Evolutionary conservation across 1,140 invertebrate genomes (phyloP).

Genomic region (Agrilus planipennis): DNA sequence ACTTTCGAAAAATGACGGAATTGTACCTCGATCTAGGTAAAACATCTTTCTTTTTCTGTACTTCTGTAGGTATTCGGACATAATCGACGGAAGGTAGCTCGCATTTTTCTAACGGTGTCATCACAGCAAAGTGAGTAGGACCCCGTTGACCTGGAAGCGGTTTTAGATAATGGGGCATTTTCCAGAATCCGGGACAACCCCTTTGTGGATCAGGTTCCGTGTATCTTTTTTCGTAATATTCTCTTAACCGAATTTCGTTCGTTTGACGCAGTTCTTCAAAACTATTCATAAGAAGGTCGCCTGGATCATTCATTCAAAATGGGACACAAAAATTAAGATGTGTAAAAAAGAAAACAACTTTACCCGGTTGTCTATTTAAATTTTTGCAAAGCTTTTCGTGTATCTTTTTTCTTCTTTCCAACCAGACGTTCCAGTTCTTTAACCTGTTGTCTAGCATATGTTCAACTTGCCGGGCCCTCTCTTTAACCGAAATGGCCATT

Average conservation of each 20-base stretch:
- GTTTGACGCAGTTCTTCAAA: slow-evolving; percentile 13
- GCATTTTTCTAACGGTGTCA: slow-evolving; percentile 15
- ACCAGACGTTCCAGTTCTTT: neutral
- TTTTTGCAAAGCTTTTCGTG: neutral
- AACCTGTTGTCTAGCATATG: neutral
- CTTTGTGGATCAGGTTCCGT: slow-evolving; percentile 19
- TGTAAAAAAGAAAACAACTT: too few relatives aligned
- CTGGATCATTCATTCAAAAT: too few relatives aligned
- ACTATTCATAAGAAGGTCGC: slow-evolving; percentile 19
- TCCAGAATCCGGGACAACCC: slow-evolving; percentile 24
- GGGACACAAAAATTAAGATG: too few relatives aligned
- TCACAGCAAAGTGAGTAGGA: slow-evolving; percentile 14
- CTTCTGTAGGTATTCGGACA: slow-evolving; percentile 11
- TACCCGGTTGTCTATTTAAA: too few relatives aligned
- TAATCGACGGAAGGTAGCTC: slow-evolving; percentile 18
- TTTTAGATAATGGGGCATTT: slow-evolving; percentile 11
- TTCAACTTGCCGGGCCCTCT: neutral
- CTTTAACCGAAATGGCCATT: neutral
- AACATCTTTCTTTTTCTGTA: slow-evolving; percentile 16
- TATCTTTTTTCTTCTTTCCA: slow-evolving; percentile 2
- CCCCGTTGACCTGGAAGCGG: slow-evolving; percentile 2
- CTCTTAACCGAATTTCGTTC: slow-evolving; percentile 15
- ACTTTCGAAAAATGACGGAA: neutral
- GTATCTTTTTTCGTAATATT: slow-evolving; percentile 16
- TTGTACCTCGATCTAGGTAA: slow-evolving; percentile 16